Conservation (phyloP, 2,888 invertebrate genomes). For the Dinocampus coccinellae region DNA sequence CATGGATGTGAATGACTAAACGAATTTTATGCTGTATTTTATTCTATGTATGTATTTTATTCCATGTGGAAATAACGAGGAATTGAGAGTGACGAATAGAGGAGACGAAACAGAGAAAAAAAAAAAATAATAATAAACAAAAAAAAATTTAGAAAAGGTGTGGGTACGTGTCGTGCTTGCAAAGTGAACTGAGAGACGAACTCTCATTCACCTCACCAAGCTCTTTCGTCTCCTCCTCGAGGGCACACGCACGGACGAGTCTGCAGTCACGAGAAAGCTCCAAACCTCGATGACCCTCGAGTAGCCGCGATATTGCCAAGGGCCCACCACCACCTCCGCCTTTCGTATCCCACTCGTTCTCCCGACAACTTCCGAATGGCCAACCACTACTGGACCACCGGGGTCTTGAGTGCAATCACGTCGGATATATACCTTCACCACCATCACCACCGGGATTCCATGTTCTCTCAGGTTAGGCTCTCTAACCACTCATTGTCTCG, state of each 20-base stretch:
- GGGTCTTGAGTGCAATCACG: constrained; percentile 68
- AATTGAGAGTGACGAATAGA: too few species aligned
- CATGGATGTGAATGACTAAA: too few species aligned
- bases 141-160: constrained; percentile 13
- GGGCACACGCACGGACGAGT: constrained; percentile 32
- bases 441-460: constrained; percentile 44
- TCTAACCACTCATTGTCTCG: constrained; percentile 32
- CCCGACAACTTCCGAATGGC: not conserved
- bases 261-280: constrained; percentile 60
- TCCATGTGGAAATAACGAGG: too few species aligned
- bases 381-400: constrained; percentile 43
- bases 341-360: not conserved
- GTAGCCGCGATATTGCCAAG: constrained; percentile 67
- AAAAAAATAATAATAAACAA: constrained; percentile 35
- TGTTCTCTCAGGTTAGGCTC: constrained; percentile 53
- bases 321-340: constrained; percentile 30
- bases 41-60: too few species aligned
- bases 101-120: not conserved
- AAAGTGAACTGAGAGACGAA: constrained; percentile 1
- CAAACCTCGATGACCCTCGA: constrained; percentile 68
- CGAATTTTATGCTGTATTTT: too few species aligned
- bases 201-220: not conserved
- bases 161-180: constrained; percentile 14
- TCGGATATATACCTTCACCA: constrained; percentile 45
- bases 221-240: constrained; percentile 19